Evolutionary conservation across 2,888 invertebrate species (phyloP).

Genomic region (Lithosia quadra): DNA sequence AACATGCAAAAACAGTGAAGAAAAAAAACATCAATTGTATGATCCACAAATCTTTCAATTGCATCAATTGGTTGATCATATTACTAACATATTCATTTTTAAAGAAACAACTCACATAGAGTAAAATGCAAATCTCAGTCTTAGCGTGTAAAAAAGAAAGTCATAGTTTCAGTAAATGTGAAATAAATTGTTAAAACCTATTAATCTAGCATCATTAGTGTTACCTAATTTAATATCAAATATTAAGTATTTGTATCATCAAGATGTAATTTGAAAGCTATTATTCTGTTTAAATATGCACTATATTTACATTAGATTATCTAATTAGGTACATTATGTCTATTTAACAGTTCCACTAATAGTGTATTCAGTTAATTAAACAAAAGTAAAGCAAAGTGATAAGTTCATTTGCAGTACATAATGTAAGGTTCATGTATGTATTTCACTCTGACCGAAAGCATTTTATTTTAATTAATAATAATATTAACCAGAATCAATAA

Average conservation of each 20-base stretch:
- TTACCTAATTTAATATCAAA: background rate
- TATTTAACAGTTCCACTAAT: background rate
- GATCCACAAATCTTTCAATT: conserved; percentile 1
- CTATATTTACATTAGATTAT: background rate
- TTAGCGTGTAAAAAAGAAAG: conserved; percentile 20
- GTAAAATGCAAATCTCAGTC: conserved; percentile 26
- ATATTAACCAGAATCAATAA: background rate
- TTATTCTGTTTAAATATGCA: background rate
- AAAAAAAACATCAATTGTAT: conserved; percentile 1
- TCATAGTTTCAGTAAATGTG: conserved; percentile 6
- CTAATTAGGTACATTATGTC: background rate
- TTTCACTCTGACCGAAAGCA: background rate
- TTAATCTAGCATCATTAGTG: background rate
- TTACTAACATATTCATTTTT: background rate
- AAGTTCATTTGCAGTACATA: background rate
- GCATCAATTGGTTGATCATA: background rate
- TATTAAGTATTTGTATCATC: background rate
- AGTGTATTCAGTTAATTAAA: background rate
- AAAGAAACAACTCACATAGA: conserved; percentile 15
- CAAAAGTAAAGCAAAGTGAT: background rate
- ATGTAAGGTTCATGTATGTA: background rate
- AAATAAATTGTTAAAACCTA: background rate
- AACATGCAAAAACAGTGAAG: conserved; percentile 8
- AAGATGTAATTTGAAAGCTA: background rate
- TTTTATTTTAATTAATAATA: background rate